Percentiles rank a stretch among this genome's conserved stretches.
Evolutionary conservation across 1,140 invertebrate genomes (phyloP).

Genomic region (Metaphire vulgaris): DNA sequence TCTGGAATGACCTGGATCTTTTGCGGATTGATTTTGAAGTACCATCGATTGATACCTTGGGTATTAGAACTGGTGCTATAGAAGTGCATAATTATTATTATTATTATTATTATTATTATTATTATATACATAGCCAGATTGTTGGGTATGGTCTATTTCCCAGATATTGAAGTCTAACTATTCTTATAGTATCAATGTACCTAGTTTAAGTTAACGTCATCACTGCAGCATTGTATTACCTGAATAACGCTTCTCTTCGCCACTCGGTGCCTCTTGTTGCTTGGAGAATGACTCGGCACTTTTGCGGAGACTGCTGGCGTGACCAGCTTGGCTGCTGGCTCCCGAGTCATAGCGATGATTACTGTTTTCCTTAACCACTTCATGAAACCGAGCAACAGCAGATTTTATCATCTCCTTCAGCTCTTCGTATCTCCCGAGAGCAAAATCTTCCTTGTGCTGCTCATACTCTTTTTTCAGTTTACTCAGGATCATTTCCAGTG

Average conservation of each 20-base stretch:
- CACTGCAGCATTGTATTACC: too few species aligned
- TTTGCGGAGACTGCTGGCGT: neutral
- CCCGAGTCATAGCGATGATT: neutral
- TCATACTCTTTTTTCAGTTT: neutral
- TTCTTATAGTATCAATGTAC: too few species aligned
- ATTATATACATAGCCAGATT: too few species aligned
- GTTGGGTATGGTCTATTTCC: too few species aligned
- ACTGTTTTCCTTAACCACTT: neutral
- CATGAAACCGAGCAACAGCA: neutral
- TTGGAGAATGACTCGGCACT: neutral
- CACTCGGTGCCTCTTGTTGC: neutral
- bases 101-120: too few species aligned
- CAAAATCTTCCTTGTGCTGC: slow-evolving; percentile 26
- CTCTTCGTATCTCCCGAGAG: slow-evolving; percentile 58
- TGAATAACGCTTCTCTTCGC: neutral
- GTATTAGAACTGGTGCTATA: too few species aligned
- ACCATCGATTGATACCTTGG: too few species aligned
- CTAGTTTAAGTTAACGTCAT: too few species aligned
- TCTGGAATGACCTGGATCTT: too few species aligned
- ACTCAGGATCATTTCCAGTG: neutral
- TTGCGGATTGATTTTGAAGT: too few species aligned
- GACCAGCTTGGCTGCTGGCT: neutral
- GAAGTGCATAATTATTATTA: too few species aligned
- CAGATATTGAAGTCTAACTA: too few species aligned
- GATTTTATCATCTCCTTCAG: slow-evolving; percentile 27